Evolutionary conservation across 2,888 invertebrate genomes (phyloP).

Genomic region (Ectemnius continuus): DNA sequence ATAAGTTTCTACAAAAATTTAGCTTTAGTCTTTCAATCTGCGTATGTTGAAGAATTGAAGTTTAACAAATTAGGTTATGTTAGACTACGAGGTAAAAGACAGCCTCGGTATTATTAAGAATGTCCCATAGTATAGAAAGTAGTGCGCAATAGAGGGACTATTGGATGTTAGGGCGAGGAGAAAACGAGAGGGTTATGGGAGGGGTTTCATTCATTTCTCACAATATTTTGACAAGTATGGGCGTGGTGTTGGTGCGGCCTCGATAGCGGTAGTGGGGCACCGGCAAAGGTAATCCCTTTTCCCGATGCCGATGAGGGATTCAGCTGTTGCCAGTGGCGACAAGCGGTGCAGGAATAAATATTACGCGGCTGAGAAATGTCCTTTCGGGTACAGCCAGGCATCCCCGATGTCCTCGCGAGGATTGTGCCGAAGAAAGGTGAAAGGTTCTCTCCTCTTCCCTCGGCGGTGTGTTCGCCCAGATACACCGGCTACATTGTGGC

Average conservation of each 20-base stretch:
- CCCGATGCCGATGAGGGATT: slow-evolving; percentile 6
- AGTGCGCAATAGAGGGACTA: slow-evolving; percentile 9
- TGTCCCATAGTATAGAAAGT: not conserved
- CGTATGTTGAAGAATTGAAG: no score
- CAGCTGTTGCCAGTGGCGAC: slow-evolving; percentile 47
- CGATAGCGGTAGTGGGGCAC: slow-evolving; percentile 1
- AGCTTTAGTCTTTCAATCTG: no score
- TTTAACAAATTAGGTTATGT: no score
- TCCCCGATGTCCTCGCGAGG: slow-evolving; percentile 56
- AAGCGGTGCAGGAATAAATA: slow-evolving; percentile 55
- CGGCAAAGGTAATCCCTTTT: slow-evolving; percentile 24
- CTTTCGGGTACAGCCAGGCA: slow-evolving; percentile 58
- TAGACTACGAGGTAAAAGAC: no score
- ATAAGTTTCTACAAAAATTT: no score
- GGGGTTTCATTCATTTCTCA: slow-evolving; percentile 37
- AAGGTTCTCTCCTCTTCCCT: slow-evolving; percentile 32
- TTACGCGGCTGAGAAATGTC: slow-evolving; percentile 58
- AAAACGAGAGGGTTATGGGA: slow-evolving; percentile 5
- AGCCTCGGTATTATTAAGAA: no score
- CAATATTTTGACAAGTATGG: slow-evolving; percentile 76
- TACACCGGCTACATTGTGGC: slow-evolving; percentile 72
- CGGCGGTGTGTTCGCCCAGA: slow-evolving; percentile 48
- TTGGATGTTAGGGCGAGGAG: slow-evolving; percentile 1
- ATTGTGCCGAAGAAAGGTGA: slow-evolving; percentile 53
- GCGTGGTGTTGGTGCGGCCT: slow-evolving; percentile 62